Conservation (phyloP, 1,140 invertebrate species). For the Diprion similis region DNA sequence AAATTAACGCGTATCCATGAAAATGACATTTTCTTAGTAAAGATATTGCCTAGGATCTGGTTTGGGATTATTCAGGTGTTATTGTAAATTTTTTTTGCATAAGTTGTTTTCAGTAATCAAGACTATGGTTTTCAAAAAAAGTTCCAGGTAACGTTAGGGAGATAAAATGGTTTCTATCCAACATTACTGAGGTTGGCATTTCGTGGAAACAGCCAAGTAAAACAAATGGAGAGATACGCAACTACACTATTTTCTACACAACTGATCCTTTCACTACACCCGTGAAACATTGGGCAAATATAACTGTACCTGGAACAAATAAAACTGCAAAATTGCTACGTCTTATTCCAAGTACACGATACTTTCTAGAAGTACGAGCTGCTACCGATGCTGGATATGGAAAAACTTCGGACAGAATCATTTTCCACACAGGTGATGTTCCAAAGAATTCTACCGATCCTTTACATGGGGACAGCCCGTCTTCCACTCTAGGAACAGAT, state of each 20-base stretch:
- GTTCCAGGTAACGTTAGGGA: constrained; percentile 63
- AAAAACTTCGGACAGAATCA: constrained; percentile 54
- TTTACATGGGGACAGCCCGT: constrained; percentile 46
- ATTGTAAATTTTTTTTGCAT: not conserved
- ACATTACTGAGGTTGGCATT: constrained; percentile 58
- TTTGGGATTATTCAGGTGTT: constrained; percentile 13
- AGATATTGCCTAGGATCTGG: too few relatives aligned
- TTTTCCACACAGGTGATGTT: constrained; percentile 44
- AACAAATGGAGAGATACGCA: constrained; percentile 60
- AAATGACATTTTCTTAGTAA: not conserved
- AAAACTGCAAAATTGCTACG: constrained; percentile 53
- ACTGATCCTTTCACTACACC: constrained; percentile 46
- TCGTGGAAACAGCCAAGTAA: constrained; percentile 61
- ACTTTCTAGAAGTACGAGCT: constrained; percentile 64
- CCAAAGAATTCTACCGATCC: constrained; percentile 40
- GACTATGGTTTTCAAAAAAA: constrained; percentile 34
- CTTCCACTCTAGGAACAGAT: constrained; percentile 48
- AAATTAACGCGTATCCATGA: constrained; percentile 15
- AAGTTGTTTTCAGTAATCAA: not conserved
- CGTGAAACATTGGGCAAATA: constrained; percentile 49
- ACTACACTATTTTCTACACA: constrained; percentile 59
- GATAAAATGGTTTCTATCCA: constrained; percentile 60
- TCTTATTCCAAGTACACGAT: constrained; percentile 58
- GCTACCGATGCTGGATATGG: constrained; percentile 64
- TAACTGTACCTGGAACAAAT: constrained; percentile 55